Evolutionary conservation across 2,797 vertebrate species (phyloP).

Genomic region (Clarias pachynema): DNA sequence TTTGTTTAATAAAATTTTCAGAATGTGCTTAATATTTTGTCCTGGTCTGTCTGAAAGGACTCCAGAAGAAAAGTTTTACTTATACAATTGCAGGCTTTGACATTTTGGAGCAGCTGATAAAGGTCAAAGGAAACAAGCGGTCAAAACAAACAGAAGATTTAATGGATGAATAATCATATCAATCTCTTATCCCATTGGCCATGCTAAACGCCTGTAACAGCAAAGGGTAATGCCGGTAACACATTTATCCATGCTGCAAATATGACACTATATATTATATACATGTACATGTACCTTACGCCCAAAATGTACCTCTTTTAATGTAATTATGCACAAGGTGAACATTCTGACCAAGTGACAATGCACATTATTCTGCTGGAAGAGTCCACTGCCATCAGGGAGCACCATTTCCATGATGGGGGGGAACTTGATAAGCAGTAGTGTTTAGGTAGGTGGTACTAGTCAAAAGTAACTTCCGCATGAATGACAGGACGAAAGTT

Average conservation of each 20-base stretch:
- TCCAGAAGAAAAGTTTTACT: neutral
- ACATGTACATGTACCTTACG: neutral
- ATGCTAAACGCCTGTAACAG: neutral
- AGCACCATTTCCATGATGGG: too few relatives aligned
- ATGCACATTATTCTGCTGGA: too few relatives aligned
- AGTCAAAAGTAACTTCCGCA: too few relatives aligned
- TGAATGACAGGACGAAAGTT: too few relatives aligned
- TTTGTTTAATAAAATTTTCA: neutral
- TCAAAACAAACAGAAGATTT: neutral
- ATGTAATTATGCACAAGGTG: neutral
- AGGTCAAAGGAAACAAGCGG: slow-evolving; percentile 4
- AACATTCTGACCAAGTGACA: neutral
- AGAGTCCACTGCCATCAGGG: too few relatives aligned
- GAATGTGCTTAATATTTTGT: neutral
- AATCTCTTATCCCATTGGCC: neutral
- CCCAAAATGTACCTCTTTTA: neutral
- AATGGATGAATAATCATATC: neutral
- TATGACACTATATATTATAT: neutral
- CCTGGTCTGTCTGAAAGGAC: neutral
- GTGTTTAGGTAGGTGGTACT: too few relatives aligned
- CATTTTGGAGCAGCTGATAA: neutral
- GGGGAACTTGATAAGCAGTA: too few relatives aligned
- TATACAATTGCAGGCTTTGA: neutral
- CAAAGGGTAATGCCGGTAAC: neutral
- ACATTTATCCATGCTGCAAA: neutral